These are phyloP conservation scores for Drosophila murphyi DNA, from an alignment of 1,140 invertebrate genomes.

Conservation along the genomic window DNA sequence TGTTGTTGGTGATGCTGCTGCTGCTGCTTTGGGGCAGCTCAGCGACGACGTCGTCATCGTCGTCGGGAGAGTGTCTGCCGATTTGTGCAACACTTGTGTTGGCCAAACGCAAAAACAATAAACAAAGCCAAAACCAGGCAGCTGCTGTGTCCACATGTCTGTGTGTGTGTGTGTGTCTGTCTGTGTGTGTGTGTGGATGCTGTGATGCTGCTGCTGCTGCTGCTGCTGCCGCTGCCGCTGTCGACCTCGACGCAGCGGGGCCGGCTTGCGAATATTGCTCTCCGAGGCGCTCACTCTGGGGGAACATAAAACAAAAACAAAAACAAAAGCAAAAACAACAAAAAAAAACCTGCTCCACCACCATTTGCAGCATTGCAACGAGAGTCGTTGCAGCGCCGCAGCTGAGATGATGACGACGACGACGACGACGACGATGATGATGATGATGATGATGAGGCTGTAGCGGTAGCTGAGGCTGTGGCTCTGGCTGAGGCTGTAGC, in stretches of 20 bases:
- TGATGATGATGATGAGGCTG: slow-evolving; percentile 24
- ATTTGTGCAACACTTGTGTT: slow-evolving; percentile 62
- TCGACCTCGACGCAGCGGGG: slow-evolving; percentile 43
- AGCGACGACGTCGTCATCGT: background rate
- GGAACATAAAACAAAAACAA: background rate
- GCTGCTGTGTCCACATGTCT: background rate
- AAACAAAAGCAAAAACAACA: too few species aligned
- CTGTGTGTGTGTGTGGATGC: slow-evolving; percentile 42
- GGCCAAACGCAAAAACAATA: slow-evolving; percentile 46
- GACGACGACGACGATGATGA: slow-evolving; percentile 26
- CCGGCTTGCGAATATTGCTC: slow-evolving; percentile 55
- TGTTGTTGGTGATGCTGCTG: slow-evolving; percentile 20
- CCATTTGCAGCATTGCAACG: slow-evolving; percentile 66
- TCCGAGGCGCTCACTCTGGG: slow-evolving; percentile 50
- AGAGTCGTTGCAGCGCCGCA: slow-evolving; percentile 21
- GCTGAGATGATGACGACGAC: slow-evolving; percentile 30
- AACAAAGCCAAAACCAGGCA: slow-evolving; percentile 49
- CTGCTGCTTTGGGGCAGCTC: slow-evolving; percentile 31
- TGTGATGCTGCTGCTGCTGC: slow-evolving; percentile 26
- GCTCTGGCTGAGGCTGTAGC: slow-evolving; percentile 17
- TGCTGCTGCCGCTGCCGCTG: slow-evolving; percentile 29
- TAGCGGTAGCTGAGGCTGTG: slow-evolving; percentile 13
- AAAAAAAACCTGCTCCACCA: slow-evolving; percentile 77
- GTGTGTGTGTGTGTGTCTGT: slow-evolving; percentile 19
- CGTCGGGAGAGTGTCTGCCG: slow-evolving; percentile 54